phyloP scores from a whole-genome alignment of 53 echinoderm and acorn worm genomes.

The Holothuria leucospilota region DNA sequence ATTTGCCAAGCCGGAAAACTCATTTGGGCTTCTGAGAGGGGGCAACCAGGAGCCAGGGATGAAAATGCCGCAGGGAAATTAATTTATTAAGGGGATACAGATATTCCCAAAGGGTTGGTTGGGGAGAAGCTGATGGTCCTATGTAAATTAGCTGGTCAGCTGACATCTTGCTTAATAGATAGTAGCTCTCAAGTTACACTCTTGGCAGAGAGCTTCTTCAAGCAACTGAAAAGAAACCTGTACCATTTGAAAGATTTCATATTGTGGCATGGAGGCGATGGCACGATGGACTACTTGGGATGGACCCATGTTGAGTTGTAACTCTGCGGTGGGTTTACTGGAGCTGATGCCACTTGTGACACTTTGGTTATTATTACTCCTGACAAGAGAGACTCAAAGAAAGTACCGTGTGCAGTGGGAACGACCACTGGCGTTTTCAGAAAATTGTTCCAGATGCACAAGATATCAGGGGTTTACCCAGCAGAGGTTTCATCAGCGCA shows the following conservation, averaged over 20 bases:
- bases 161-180: neutral
- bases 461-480: neutral
- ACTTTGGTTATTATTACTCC: constrained; percentile 48
- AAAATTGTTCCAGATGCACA: neutral
- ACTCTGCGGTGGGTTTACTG: constrained; percentile 9
- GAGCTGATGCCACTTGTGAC: neutral
- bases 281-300: constrained; percentile 45
- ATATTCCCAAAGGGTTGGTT: too few species aligned
- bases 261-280: constrained; percentile 57
- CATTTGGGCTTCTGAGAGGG: too few species aligned
- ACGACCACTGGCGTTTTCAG: constrained; percentile 44
- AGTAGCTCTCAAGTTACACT: too few species aligned
- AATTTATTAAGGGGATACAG: too few species aligned
- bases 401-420: constrained; percentile 31
- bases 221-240: neutral
- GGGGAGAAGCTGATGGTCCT: too few species aligned
- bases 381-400: constrained; percentile 2
- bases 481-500: neutral
- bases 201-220: too few species aligned
- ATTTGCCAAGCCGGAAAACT: too few species aligned
- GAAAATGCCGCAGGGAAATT: too few species aligned
- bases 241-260: constrained; percentile 8
- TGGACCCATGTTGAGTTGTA: constrained; percentile 39
- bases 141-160: constrained; percentile 1
- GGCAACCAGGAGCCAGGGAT: too few species aligned